Percentiles rank a stretch among this genome's conserved stretches.
Conservation (phyloP, 2,888 invertebrate species). For the Dusona sp. region DNA sequence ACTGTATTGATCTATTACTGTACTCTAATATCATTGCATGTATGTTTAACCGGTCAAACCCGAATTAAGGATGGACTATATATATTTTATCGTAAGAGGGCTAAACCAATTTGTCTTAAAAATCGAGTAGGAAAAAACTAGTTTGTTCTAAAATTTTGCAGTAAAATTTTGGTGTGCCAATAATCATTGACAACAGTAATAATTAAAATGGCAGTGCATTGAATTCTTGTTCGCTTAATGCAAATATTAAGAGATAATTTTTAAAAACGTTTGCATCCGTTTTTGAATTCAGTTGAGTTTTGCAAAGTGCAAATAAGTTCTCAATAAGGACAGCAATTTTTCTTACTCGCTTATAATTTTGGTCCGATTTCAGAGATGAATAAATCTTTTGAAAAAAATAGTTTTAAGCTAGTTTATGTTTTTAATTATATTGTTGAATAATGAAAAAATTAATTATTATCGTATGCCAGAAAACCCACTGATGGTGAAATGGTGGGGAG, state of each 20-base stretch:
- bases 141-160: background rate
- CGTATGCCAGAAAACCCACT: slow-evolving; percentile 35
- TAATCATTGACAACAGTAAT: background rate
- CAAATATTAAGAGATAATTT: background rate
- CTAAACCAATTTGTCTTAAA: background rate
- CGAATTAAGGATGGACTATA: background rate
- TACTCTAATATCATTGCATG: background rate
- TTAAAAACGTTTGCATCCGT: too few relatives aligned
- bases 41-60: background rate
- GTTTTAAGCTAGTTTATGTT: background rate
- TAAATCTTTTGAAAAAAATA: background rate
- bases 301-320: background rate
- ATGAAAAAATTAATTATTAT: background rate
- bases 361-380: background rate
- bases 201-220: background rate
- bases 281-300: background rate
- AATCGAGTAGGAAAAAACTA: background rate
- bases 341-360: background rate
- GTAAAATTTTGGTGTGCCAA: background rate
- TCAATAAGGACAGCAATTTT: background rate
- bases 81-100: background rate
- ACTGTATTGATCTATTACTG: background rate
- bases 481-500: slow-evolving; percentile 81
- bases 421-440: background rate
- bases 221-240: background rate